These are phyloP conservation scores for Bostrychus sinensis DNA, from an alignment of 2,113 vertebrate species.

Conservation along the genomic window DNA sequence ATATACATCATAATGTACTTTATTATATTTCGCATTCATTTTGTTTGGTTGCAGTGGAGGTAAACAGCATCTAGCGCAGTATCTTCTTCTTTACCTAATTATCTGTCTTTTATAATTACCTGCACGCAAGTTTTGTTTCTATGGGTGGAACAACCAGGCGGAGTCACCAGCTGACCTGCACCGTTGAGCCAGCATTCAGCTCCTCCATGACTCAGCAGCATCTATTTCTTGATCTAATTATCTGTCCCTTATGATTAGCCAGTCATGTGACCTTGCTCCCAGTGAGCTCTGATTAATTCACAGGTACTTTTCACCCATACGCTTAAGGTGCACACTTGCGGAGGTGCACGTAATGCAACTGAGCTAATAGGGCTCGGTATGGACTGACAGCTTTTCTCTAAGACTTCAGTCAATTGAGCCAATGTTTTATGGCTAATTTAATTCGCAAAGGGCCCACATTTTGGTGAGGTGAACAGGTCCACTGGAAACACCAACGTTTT, in stretches of 20 bases:
- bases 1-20: no score
- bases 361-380: not conserved
- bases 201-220: slow-evolving; percentile 41
- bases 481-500: not conserved
- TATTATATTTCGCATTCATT: no score
- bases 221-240: slow-evolving; percentile 21
- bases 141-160: no score
- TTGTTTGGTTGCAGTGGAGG: no score
- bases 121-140: no score
- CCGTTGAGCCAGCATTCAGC: no score
- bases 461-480: not conserved
- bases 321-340: not conserved
- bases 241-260: slow-evolving; percentile 17
- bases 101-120: no score
- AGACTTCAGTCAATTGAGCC: not conserved
- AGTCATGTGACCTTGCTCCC: slow-evolving; percentile 35
- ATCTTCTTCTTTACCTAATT: no score
- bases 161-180: no score
- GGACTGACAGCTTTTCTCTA: not conserved
- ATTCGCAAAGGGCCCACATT: not conserved
- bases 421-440: not conserved
- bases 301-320: not conserved
- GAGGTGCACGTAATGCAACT: not conserved
- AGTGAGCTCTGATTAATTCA: slow-evolving; percentile 37
- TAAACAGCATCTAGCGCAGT: no score